Percentiles rank a stretch among this genome's conserved stretches.
These are phyloP conservation scores for Butorides virescens DNA, from an alignment of 2,113 vertebrate species.

Conservation along the genomic window DNA sequence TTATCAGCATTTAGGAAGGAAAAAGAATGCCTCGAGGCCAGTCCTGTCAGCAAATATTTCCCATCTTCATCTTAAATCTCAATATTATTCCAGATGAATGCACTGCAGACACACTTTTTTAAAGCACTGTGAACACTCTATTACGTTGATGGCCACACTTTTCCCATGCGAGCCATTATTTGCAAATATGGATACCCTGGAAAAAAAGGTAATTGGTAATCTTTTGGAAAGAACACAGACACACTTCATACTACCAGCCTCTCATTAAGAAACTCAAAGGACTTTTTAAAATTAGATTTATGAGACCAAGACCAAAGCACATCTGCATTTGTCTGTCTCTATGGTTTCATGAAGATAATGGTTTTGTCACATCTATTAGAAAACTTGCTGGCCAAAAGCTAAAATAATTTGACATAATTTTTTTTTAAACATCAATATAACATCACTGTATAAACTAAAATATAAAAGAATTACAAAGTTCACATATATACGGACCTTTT, in stretches of 20 bases:
- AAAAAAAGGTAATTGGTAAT: neutral
- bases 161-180: neutral
- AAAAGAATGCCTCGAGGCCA: constrained; percentile 1
- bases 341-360: neutral
- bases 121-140: neutral
- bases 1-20: constrained; percentile 9
- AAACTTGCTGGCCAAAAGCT: neutral
- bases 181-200: neutral
- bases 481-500: neutral
- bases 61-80: constrained; percentile 13
- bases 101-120: neutral
- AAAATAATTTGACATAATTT: neutral
- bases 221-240: neutral
- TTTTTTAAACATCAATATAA: neutral
- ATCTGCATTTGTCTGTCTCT: neutral
- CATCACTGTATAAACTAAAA: neutral
- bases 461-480: neutral
- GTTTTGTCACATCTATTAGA: neutral
- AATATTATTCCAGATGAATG: constrained; percentile 25
- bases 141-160: neutral
- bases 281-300: neutral
- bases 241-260: neutral
- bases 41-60: constrained; percentile 31
- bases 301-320: neutral
- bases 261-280: neutral